Evolutionary conservation across 2,113 vertebrate species (phyloP).

Genomic region (Ceratotherium simum): DNA sequence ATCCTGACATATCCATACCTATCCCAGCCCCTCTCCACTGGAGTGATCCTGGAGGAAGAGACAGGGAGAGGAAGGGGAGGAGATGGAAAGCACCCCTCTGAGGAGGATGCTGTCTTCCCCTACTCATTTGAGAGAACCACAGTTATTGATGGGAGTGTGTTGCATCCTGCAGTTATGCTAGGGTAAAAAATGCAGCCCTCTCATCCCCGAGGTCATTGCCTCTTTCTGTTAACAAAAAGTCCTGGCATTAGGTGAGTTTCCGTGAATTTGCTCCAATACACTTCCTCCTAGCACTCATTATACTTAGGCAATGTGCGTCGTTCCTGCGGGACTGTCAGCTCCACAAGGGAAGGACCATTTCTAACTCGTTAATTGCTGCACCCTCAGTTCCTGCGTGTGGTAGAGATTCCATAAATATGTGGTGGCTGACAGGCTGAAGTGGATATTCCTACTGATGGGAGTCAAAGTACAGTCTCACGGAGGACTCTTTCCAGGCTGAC

Average conservation of each 20-base stretch:
- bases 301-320: background rate
- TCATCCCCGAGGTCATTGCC: background rate
- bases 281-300: background rate
- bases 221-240: background rate
- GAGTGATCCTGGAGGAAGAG: background rate
- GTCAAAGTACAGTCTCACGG: background rate
- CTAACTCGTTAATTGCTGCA: background rate
- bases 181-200: background rate
- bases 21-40: no score
- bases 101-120: background rate
- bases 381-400: background rate
- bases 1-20: background rate
- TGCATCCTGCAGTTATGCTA: background rate
- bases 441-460: background rate
- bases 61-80: rapidly evolving
- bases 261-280: background rate
- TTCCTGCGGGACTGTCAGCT: background rate
- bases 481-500: background rate
- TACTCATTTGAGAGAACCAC: background rate
- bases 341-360: background rate
- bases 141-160: background rate
- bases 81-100: background rate
- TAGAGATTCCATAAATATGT: background rate
- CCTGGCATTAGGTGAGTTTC: background rate
- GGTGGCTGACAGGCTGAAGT: background rate